These are phyloP conservation scores for Cardinalis cardinalis DNA, from an alignment of 2,113 vertebrate genomes.

Conservation along the genomic window DNA sequence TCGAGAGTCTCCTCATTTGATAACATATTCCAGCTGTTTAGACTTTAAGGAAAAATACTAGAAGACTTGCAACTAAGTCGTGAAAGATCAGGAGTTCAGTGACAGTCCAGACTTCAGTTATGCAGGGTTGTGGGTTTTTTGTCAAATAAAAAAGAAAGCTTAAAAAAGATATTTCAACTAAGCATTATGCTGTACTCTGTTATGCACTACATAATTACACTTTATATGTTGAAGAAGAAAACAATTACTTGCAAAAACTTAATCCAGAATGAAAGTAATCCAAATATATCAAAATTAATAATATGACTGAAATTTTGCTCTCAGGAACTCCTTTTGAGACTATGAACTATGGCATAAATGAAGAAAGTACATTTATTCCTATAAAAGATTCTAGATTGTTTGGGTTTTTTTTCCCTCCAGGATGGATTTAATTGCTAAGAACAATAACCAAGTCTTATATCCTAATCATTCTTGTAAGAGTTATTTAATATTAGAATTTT, in stretches of 20 bases:
- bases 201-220: background rate
- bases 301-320: background rate
- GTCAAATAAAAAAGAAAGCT: background rate
- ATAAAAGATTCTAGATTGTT: background rate
- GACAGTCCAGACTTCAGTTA: background rate
- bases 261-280: background rate
- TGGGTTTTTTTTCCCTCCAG: background rate
- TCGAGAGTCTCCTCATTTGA: background rate
- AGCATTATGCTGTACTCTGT: background rate
- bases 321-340: background rate
- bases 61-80: background rate
- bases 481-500: background rate
- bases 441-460: background rate
- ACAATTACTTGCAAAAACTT: background rate
- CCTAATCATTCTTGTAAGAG: background rate
- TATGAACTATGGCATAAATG: background rate
- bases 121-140: rapidly evolving
- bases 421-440: background rate
- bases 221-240: background rate
- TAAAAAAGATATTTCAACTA: background rate
- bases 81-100: background rate
- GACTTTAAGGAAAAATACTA: background rate
- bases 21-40: background rate
- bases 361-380: background rate
- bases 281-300: background rate